Base-by-base conservation (phyloP, 2,797 vertebrate genomes). In the Molossus molossus region DNA sequence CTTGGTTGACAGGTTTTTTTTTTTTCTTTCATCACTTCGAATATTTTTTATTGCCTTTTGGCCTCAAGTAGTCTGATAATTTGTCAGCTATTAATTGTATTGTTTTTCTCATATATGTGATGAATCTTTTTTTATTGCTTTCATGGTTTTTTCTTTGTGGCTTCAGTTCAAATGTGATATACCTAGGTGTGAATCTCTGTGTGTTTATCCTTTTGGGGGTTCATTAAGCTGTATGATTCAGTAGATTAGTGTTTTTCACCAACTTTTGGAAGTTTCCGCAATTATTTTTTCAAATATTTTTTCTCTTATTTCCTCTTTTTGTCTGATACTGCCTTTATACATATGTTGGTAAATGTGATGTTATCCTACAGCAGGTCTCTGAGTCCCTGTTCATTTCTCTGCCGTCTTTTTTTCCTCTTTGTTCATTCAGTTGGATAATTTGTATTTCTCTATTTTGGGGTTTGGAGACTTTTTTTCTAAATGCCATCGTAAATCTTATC, bases 151-250 rank as follows among this genome's bases (percentile, higher is more conserved):
- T 58, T 69, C 58, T 83, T 90, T 72, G 58, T 72, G 40, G 13
- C 50, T 95, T 91, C 25, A 85, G 14, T 89, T 91, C 40, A n/a
- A 75, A 67, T 76, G 33, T 76, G 69, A 57, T 81, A 21, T 75
- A 21, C 55, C 29, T 70, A 79, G 20, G 3, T 69, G 12, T 96
- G 20, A 53, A 70, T 86, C 17, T 67, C 50, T 82, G 37, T 94
- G 13, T 89, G 29, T 88, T 87, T 87, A 48, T 60, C 33, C 7
- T 80, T 37, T 86, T 50, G 29, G 18, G 25, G 15, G 0, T 64
- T 86, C 40, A 65, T 37, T 94, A 72, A 82, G 6, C 10, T 86
- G 75, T 62, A 53, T 72, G 70, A 10, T 89, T 90, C 23, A 62
- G 23, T 53, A 80, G 57, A 55, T 48, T 79, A 70, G 45, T 79